These are phyloP conservation scores for Mola mola DNA, from an alignment of 2,113 vertebrate species.

Conservation along the genomic window DNA sequence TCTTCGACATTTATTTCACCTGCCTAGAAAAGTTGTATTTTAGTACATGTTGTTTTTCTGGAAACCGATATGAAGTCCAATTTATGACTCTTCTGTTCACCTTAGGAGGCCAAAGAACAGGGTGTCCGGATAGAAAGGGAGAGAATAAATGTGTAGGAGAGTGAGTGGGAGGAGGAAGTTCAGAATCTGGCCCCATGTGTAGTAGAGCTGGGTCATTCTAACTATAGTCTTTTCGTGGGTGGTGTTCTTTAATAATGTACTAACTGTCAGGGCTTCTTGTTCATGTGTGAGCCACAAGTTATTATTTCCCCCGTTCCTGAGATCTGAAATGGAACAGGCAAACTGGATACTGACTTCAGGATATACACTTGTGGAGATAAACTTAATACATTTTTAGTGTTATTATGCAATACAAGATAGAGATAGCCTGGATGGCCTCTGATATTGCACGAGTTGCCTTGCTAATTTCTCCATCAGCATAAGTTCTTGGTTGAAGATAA, in stretches of 20 bases:
- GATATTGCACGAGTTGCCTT: too few relatives aligned
- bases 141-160: slow-evolving; percentile 33
- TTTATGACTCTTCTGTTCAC: too few relatives aligned
- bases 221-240: slow-evolving; percentile 64
- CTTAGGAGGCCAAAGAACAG: slow-evolving; percentile 1
- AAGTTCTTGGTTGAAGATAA: too few relatives aligned
- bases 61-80: too few relatives aligned
- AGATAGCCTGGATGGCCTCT: too few relatives aligned
- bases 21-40: too few relatives aligned
- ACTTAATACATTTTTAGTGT: neutral
- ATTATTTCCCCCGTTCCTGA: slow-evolving; percentile 2
- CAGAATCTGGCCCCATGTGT: slow-evolving; percentile 42
- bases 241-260: slow-evolving; percentile 55
- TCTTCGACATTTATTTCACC: too few relatives aligned
- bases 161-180: slow-evolving; percentile 48
- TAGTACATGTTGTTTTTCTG: too few relatives aligned
- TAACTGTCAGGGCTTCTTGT: slow-evolving; percentile 45
- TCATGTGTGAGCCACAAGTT: slow-evolving; percentile 9
- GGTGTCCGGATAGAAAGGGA: slow-evolving; percentile 11
- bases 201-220: slow-evolving; percentile 57
- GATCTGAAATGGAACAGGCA: neutral
- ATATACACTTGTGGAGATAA: neutral
- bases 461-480: too few relatives aligned
- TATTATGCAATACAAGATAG: too few relatives aligned
- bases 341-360: neutral